Evolutionary conservation across 2,888 invertebrate species (phyloP).

Genomic region (Zygaena filipendulae): DNA sequence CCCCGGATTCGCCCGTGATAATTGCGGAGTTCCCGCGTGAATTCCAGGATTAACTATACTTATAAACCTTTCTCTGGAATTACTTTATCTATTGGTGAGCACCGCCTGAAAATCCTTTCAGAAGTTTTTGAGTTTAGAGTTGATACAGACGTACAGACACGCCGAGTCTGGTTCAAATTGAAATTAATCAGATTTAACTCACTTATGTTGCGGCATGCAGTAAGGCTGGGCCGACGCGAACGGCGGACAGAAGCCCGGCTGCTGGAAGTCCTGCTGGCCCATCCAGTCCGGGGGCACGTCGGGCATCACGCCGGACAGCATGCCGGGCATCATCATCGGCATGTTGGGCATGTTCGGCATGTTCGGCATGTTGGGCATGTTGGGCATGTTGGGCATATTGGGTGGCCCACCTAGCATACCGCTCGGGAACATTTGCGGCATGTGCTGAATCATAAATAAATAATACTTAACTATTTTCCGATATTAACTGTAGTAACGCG

Average conservation of each 20-base stretch:
- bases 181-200: no score
- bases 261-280: constrained; percentile 31
- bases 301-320: constrained; percentile 26
- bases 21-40: no score
- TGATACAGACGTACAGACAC: no score
- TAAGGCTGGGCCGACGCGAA: constrained; percentile 38
- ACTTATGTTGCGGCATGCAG: constrained; percentile 57
- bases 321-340: constrained; percentile 19
- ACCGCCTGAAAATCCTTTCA: no score
- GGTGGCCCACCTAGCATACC: constrained; percentile 30
- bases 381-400: constrained; percentile 9
- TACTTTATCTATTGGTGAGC: no score
- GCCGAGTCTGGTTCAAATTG: no score
- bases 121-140: no score
- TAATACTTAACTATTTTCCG: neutral
- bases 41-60: no score
- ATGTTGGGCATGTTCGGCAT: constrained; percentile 13
- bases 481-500: neutral
- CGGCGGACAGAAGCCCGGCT: constrained; percentile 39
- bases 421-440: constrained; percentile 51
- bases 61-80: no score
- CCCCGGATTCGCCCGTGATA: no score
- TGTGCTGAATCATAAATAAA: no score
- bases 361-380: constrained; percentile 9
- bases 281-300: constrained; percentile 36